Base-by-base conservation (phyloP, 2,888 invertebrate species). In the Cistogaster globosa region DNA sequence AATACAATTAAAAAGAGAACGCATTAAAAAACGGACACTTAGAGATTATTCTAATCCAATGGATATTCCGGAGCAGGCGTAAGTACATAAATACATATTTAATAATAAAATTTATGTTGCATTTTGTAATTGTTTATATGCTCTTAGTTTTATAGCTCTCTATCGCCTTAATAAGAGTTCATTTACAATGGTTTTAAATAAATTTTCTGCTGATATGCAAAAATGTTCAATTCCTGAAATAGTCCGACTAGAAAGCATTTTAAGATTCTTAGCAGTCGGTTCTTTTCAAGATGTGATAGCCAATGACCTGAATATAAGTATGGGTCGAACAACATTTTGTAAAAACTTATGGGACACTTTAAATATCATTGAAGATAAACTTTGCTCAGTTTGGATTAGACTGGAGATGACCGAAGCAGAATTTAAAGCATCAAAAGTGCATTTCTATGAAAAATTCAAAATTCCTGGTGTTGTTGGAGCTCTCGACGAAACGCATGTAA, bases 231-330 rank as follows among this genome's bases (percentile, higher is more conserved):
- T 75, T 55, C 63, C 75, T 1, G 65, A 55, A 42, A 75, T 63
- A 65, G 45, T 75, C 1, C 75, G 75, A 4, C 20, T 62, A 36
- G 20, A 20, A 14, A n/a, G 72, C 16, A 51, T 20, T 16, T 72
- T 62, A 48, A 51, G 72, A 57, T 75, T 75, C 11, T 42, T 65
- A 9, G 57, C 65, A 45, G 57, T 57, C 18, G 75, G 75, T 1
- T 55, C 65, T 4, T 57, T 76, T 12, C 57, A 65, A 57, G 76
- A 26, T 20, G 58, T 76, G 45, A 67, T 76, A 5, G 48, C 58
- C 45, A 76, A 67, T 48, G 75, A 65, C 45, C n/a, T 74, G 16
- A 53, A 74, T 38, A 74, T 53, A 62, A 74, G 53, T 42, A 53
- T 74, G 53, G 38, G 14, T 8, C 65, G 57, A 8, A 75, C 1